Percentiles rank a stretch among this genome's conserved stretches.
phyloP scores from a whole-genome alignment of 2,797 vertebrate species.

The Zalophus californianus region DNA sequence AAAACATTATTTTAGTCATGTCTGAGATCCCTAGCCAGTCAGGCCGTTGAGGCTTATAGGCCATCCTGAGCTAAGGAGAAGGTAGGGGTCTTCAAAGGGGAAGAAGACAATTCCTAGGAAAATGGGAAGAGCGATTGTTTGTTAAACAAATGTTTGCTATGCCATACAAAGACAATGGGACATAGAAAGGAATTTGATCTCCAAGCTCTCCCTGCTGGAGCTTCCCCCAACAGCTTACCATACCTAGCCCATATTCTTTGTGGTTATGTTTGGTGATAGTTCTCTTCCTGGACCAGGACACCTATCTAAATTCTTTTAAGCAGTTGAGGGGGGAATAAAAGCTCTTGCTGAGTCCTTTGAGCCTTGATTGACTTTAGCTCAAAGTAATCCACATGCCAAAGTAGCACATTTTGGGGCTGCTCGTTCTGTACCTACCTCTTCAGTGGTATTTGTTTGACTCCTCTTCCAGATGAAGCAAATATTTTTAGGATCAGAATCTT shows the following conservation, averaged over 20 bases:
- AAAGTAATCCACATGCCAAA: neutral
- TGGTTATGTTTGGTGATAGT: neutral
- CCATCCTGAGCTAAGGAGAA: neutral
- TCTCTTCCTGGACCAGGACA: neutral
- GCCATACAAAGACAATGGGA: neutral
- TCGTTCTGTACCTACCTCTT: neutral
- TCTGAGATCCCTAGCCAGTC: neutral
- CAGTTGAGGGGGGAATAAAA: neutral
- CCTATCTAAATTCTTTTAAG: neutral
- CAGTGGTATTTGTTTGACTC: neutral
- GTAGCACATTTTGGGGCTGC: neutral
- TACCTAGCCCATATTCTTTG: neutral
- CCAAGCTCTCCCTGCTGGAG: neutral
- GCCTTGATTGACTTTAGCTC: neutral
- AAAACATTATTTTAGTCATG: neutral
- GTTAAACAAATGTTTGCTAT: neutral
- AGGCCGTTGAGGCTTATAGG: neutral
- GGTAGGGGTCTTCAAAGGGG: neutral
- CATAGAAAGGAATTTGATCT: neutral
- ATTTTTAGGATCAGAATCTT: constrained; percentile 39
- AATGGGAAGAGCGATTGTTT: neutral
- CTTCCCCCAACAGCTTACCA: neutral
- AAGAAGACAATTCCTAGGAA: neutral
- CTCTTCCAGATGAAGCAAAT: neutral
- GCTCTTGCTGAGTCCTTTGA: neutral